Conservation (phyloP, 1,140 invertebrate species). For the Tribolium madens region DNA sequence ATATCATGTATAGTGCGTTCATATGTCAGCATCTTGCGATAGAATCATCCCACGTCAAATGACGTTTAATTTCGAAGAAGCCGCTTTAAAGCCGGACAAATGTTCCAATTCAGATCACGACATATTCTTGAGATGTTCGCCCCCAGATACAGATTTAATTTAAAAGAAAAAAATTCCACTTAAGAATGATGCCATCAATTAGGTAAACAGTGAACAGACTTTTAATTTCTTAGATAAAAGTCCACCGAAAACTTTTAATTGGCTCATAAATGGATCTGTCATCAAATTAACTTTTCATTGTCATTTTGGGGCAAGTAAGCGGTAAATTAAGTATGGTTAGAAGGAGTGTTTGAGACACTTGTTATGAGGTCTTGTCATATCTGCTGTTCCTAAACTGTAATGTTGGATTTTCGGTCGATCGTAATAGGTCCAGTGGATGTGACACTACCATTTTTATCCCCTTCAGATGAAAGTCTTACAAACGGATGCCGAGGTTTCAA, state of each 20-base stretch:
- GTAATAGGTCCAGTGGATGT: slow-evolving; percentile 28
- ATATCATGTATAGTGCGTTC: slow-evolving; percentile 18
- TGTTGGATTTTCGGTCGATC: slow-evolving; percentile 29
- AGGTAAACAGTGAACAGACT: not conserved
- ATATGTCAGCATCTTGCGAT: slow-evolving; percentile 31
- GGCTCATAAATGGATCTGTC: slow-evolving; percentile 45
- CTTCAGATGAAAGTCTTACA: slow-evolving; percentile 21
- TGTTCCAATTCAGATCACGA: slow-evolving; percentile 32
- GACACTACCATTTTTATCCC: slow-evolving; percentile 23
- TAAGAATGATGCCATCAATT: slow-evolving; percentile 1
- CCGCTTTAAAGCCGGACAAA: slow-evolving; percentile 18
- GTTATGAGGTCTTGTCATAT: slow-evolving; percentile 47
- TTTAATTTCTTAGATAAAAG: slow-evolving; percentile 22
- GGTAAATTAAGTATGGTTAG: slow-evolving; percentile 46
- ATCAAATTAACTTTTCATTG: slow-evolving; percentile 49
- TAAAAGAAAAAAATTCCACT: slow-evolving; percentile 13
- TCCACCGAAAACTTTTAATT: slow-evolving; percentile 45
- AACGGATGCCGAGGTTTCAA: slow-evolving; percentile 1
- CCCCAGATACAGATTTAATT: slow-evolving; percentile 23
- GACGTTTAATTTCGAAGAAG: slow-evolving; percentile 25
- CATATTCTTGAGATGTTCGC: slow-evolving; percentile 25
- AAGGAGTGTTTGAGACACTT: slow-evolving; percentile 43
- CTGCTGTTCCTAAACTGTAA: slow-evolving; percentile 37
- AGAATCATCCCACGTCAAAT: slow-evolving; percentile 27
- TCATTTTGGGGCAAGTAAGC: slow-evolving; percentile 44